These are phyloP conservation scores for Hypomecis atomaria DNA, from an alignment of 2,888 invertebrate species.

Conservation along the genomic window DNA sequence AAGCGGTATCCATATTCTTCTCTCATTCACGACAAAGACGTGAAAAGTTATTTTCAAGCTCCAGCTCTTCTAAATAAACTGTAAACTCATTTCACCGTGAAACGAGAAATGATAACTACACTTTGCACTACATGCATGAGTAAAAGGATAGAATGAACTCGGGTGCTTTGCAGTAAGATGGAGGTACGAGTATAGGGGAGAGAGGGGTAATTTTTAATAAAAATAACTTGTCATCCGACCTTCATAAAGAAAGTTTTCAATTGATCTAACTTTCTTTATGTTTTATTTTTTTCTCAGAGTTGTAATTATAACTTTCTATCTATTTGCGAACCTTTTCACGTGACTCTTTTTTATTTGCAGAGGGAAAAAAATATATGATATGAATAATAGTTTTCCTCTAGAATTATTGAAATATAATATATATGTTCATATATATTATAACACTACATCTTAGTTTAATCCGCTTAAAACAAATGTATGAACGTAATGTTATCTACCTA, in stretches of 20 bases:
- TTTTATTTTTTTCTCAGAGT: too few species aligned
- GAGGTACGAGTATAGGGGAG: neutral
- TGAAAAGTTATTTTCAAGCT: neutral
- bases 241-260: neutral
- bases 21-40: neutral
- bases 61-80: conserved; percentile 9
- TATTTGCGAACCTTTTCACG: too few species aligned
- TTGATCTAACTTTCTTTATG: too few species aligned
- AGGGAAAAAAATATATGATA: too few species aligned
- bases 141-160: conserved; percentile 17
- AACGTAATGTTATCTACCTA: too few species aligned
- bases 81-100: conserved; percentile 10
- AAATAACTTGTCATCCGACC: neutral
- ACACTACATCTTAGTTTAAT: too few species aligned
- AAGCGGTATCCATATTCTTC: neutral
- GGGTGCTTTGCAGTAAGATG: neutral
- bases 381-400: too few species aligned
- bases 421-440: too few species aligned
- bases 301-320: too few species aligned
- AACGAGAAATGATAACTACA: conserved; percentile 8
- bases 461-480: too few species aligned
- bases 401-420: too few species aligned
- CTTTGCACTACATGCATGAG: conserved; percentile 26
- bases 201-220: neutral
- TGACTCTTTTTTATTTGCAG: too few species aligned